Percentiles rank a stretch among this genome's conserved stretches.
These are phyloP conservation scores for Chionomys nivalis DNA, from an alignment of 2,113 vertebrate genomes.

Conservation along the genomic window DNA sequence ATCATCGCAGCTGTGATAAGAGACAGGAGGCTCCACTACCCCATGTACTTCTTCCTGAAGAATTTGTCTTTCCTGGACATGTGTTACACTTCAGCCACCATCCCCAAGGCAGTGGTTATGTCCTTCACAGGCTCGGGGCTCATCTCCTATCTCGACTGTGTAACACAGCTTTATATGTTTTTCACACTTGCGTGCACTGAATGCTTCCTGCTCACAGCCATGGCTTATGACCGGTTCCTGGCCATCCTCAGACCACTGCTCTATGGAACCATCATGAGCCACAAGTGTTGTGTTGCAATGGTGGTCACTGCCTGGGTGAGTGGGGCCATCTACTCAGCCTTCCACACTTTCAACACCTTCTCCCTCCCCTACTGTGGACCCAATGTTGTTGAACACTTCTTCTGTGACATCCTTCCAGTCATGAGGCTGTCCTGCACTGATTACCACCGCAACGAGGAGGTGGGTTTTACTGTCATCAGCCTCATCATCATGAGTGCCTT, in stretches of 20 bases:
- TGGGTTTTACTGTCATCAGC: neutral
- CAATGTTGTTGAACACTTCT: neutral
- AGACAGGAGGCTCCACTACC: neutral
- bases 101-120: slow-evolving; percentile 18
- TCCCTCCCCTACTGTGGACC: slow-evolving; percentile 61
- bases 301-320: slow-evolving; percentile 3
- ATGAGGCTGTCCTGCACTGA: slow-evolving; percentile 50
- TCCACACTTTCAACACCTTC: slow-evolving; percentile 50
- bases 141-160: neutral
- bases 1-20: neutral
- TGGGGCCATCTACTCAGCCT: neutral
- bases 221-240: slow-evolving; percentile 49
- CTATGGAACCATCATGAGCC: slow-evolving; percentile 43
- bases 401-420: slow-evolving; percentile 55
- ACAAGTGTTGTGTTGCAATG: neutral
- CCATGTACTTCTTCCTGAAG: slow-evolving; percentile 64
- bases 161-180: slow-evolving; percentile 13
- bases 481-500: slow-evolving; percentile 1
- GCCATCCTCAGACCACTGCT: slow-evolving; percentile 59
- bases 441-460: neutral
- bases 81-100: slow-evolving; percentile 35
- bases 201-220: slow-evolving; percentile 55
- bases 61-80: slow-evolving; percentile 62
- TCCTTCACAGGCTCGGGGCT: neutral
- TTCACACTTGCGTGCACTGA: neutral